Percentiles rank a stretch among this genome's conserved stretches.
phyloP scores from a whole-genome alignment of 2,113 vertebrate genomes.

The Anarhynchus alexandrinus region DNA sequence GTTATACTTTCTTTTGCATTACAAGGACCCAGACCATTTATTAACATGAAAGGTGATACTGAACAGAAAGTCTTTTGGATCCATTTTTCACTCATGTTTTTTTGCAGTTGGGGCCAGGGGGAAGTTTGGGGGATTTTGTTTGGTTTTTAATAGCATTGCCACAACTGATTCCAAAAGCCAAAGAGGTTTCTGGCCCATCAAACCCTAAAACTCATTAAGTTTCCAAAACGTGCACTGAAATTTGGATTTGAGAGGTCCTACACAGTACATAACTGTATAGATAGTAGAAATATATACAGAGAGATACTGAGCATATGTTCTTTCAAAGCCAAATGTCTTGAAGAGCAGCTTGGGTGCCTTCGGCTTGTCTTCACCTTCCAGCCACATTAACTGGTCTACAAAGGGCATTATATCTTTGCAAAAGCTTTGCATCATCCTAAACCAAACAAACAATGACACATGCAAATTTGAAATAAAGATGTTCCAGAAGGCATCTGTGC shows the following conservation, averaged over 20 bases:
- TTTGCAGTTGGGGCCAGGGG: background rate
- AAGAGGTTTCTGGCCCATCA: background rate
- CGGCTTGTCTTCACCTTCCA: background rate
- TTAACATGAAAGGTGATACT: constrained; percentile 8
- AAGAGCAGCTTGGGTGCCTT: background rate
- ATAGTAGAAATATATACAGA: background rate
- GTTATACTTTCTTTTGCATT: background rate
- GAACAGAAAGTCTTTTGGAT: background rate
- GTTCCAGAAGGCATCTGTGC: background rate
- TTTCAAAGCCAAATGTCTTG: background rate
- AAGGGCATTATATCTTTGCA: background rate
- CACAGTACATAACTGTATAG: background rate
- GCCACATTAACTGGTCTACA: background rate
- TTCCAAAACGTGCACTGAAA: background rate
- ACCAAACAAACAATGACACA: background rate
- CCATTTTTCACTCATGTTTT: background rate
- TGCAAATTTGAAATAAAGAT: background rate
- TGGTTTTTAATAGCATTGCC: background rate
- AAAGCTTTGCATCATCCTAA: background rate
- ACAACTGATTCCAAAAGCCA: background rate
- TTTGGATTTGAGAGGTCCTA: background rate
- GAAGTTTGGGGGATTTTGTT: background rate
- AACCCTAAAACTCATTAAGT: background rate
- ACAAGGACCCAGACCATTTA: background rate
- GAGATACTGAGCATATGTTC: background rate